These are phyloP conservation scores for Equus quagga DNA, from an alignment of 2,113 vertebrate species.

Conservation along the genomic window DNA sequence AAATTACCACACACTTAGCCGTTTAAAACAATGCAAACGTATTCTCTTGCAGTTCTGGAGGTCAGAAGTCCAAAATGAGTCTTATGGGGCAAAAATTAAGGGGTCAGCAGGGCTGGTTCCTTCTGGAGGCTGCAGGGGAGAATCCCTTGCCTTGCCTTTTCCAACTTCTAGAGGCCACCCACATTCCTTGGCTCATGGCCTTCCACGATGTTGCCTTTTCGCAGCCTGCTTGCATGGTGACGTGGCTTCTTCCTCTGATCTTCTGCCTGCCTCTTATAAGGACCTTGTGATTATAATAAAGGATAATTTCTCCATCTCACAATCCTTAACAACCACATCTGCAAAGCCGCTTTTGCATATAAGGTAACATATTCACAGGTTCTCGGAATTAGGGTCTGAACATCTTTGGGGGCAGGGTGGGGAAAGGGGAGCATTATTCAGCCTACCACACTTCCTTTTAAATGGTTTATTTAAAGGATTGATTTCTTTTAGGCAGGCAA, in stretches of 20 bases:
- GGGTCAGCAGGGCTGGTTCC: not conserved
- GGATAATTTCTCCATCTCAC: not conserved
- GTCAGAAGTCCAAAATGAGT: conserved; percentile 36
- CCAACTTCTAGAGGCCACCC: not conserved
- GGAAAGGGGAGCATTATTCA: not conserved
- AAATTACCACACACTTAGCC: not conserved
- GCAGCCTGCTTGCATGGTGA: not conserved
- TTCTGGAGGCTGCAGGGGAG: not conserved
- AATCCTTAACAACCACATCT: not conserved
- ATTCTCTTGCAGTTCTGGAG: not conserved
- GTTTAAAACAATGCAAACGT: not conserved
- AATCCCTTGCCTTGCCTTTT: conserved; percentile 13
- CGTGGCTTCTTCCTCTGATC: not conserved
- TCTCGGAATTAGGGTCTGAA: not conserved
- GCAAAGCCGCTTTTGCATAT: not conserved
- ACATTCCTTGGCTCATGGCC: not conserved
- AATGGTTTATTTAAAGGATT: not conserved
- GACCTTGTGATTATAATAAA: not conserved
- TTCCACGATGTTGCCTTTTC: not conserved
- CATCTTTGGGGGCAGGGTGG: not conserved
- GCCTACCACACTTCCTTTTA: not conserved
- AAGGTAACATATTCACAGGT: not conserved
- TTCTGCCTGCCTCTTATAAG: not conserved
- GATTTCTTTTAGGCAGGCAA: conserved; percentile 27
- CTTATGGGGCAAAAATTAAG: not conserved